Evolutionary conservation across 2,888 invertebrate species (phyloP).

Genomic region (Neria commutata): DNA sequence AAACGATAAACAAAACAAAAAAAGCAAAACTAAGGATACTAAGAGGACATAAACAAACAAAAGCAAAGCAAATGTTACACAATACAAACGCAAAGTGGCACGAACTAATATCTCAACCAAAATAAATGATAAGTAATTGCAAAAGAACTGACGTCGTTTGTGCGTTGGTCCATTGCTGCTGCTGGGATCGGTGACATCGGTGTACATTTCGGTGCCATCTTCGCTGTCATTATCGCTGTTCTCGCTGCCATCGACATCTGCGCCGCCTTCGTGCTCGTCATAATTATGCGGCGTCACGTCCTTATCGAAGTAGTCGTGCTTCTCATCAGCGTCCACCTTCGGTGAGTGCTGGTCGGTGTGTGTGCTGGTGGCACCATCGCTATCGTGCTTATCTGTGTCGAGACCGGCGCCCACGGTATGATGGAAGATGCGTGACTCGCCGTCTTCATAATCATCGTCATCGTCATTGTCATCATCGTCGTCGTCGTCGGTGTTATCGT

Average conservation of each 20-base stretch:
- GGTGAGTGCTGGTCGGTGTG: not conserved
- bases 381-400: constrained; percentile 26
- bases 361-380: constrained; percentile 31
- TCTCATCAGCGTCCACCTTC: constrained; percentile 12
- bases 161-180: constrained; percentile 29
- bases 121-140: constrained; percentile 9
- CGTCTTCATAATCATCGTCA: constrained; percentile 31
- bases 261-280: constrained; percentile 26
- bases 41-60: constrained; percentile 24
- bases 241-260: constrained; percentile 28
- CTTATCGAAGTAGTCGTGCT: constrained; percentile 7
- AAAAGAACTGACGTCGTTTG: constrained; percentile 52
- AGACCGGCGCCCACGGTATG: constrained; percentile 22
- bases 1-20: constrained; percentile 21
- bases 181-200: constrained; percentile 44
- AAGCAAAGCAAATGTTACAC: constrained; percentile 20
- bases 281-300: constrained; percentile 3
- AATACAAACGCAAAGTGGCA: constrained; percentile 27
- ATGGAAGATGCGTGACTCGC: constrained; percentile 15
- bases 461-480: constrained; percentile 30
- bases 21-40: constrained; percentile 18
- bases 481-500: constrained; percentile 39
- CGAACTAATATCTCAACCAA: no score
- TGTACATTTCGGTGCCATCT: constrained; percentile 39
- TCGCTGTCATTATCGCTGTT: constrained; percentile 31